A percentile compares a stretch with the other conserved stretches of the same genome.
Evolutionary conservation across 2,797 vertebrate genomes (phyloP).

Genomic region (Enteromius anoplus): DNA sequence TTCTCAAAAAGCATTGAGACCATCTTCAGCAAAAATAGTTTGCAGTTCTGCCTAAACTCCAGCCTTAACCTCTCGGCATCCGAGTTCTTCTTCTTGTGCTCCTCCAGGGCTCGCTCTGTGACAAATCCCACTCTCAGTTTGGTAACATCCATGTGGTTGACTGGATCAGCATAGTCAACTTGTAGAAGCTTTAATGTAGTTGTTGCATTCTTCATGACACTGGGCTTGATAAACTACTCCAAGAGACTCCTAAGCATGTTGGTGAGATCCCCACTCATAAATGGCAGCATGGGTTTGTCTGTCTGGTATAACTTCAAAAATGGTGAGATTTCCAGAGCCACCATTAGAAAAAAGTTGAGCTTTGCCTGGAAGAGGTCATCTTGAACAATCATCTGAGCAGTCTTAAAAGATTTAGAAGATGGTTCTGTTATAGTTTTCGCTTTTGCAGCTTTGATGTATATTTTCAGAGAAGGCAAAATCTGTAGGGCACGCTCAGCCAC

Average conservation of each 20-base stretch:
- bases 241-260: conserved; percentile 40
- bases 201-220: conserved; percentile 47
- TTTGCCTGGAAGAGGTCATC: conserved; percentile 47
- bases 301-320: too few relatives aligned
- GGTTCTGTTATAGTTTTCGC: conserved; percentile 40
- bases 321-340: too few relatives aligned
- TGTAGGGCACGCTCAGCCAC: conserved; percentile 47
- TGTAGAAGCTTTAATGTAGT: conserved; percentile 43
- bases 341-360: conserved; percentile 40
- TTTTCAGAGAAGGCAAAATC: conserved; percentile 51
- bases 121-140: conserved; percentile 50
- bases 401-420: conserved; percentile 47
- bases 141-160: conserved; percentile 49
- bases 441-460: conserved; percentile 47
- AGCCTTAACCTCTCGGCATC: not conserved
- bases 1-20: conserved; percentile 47
- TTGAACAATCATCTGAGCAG: conserved; percentile 44
- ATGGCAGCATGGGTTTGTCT: too few relatives aligned
- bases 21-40: conserved; percentile 48
- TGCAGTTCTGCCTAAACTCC: conserved; percentile 48
- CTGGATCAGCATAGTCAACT: conserved; percentile 44
- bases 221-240: conserved; percentile 45
- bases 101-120: conserved; percentile 31
- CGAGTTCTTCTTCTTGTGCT: conserved; percentile 29
- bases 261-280: conserved; percentile 18